These are phyloP conservation scores for Junonia oenone DNA, from an alignment of 2,888 invertebrate genomes.

Conservation along the genomic window DNA sequence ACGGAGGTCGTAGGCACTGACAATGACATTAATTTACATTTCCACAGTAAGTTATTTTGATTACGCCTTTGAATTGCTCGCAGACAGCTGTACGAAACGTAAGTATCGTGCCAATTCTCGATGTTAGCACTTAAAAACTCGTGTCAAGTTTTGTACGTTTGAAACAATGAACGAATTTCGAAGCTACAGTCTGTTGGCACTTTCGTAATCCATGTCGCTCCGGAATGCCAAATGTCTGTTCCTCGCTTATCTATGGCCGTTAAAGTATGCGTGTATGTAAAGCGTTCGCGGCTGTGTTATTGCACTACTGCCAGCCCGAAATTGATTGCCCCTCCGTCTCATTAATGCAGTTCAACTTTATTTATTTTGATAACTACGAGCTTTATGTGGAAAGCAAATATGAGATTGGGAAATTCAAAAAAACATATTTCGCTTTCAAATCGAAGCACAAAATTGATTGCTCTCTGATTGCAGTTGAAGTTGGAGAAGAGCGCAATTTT, in stretches of 20 bases:
- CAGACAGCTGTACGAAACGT: slow-evolving; percentile 14
- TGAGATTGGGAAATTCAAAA: not conserved
- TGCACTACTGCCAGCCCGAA: slow-evolving; percentile 31
- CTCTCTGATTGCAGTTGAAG: not conserved
- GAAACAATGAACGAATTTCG: slow-evolving; percentile 9
- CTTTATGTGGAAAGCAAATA: slow-evolving; percentile 1
- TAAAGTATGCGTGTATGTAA: slow-evolving; percentile 40
- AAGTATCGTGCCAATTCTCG: slow-evolving; percentile 12
- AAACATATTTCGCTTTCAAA: not conserved
- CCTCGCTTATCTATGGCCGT: slow-evolving; percentile 24
- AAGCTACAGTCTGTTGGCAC: slow-evolving; percentile 16
- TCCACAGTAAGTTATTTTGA: slow-evolving; percentile 45
- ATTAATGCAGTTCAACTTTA: slow-evolving; percentile 12
- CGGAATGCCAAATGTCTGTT: slow-evolving; percentile 30
- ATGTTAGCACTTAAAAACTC: slow-evolving; percentile 1
- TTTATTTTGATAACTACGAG: slow-evolving; percentile 11
- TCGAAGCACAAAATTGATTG: not conserved
- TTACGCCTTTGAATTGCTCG: slow-evolving; percentile 34
- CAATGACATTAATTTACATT: slow-evolving; percentile 45
- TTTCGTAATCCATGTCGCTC: slow-evolving; percentile 32
- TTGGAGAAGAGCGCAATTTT: not conserved
- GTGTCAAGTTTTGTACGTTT: not conserved
- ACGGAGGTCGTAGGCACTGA: slow-evolving; percentile 36
- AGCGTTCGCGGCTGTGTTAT: slow-evolving; percentile 45
- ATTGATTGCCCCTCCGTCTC: slow-evolving; percentile 22